phyloP scores from a whole-genome alignment of 1,140 invertebrate species.

The Drosophila virilis region DNA sequence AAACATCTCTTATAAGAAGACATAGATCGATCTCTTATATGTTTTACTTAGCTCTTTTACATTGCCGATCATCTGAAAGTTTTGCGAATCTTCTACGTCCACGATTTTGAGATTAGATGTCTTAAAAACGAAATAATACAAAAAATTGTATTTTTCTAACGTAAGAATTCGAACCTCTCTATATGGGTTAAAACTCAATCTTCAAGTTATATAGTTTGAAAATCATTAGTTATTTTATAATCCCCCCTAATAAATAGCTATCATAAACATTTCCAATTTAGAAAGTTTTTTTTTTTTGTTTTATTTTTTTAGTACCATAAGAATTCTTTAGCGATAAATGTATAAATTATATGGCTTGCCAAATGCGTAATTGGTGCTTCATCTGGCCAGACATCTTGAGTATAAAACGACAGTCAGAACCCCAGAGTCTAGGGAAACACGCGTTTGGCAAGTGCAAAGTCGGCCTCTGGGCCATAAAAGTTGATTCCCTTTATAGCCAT shows the following conservation, averaged over 20 bases:
- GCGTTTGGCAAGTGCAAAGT: constrained; percentile 54
- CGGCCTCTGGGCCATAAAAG: constrained; percentile 46
- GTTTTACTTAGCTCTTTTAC: too few species aligned
- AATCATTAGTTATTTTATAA: constrained; percentile 20
- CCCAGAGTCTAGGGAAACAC: constrained; percentile 39
- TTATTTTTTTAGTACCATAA: background rate
- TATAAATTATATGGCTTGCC: constrained; percentile 31
- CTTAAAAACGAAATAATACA: too few species aligned
- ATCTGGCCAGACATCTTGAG: constrained; percentile 22
- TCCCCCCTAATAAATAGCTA: constrained; percentile 3
- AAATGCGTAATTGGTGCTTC: constrained; percentile 24
- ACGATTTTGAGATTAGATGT: too few species aligned
- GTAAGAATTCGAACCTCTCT: background rate
- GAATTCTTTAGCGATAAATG: constrained; percentile 10
- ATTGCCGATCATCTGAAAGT: too few species aligned
- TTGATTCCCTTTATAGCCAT: constrained; percentile 48
- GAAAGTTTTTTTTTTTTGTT: constrained; percentile 2
- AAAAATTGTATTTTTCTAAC: too few species aligned
- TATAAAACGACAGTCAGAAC: constrained; percentile 30
- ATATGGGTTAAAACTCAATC: too few species aligned
- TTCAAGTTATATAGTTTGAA: constrained; percentile 21
- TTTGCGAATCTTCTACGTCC: too few species aligned
- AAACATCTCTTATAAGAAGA: too few species aligned
- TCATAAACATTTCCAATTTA: background rate
- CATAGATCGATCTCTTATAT: too few species aligned